Evolutionary conservation across 2,888 invertebrate genomes (phyloP).

Genomic region (Epirrita christyi): DNA sequence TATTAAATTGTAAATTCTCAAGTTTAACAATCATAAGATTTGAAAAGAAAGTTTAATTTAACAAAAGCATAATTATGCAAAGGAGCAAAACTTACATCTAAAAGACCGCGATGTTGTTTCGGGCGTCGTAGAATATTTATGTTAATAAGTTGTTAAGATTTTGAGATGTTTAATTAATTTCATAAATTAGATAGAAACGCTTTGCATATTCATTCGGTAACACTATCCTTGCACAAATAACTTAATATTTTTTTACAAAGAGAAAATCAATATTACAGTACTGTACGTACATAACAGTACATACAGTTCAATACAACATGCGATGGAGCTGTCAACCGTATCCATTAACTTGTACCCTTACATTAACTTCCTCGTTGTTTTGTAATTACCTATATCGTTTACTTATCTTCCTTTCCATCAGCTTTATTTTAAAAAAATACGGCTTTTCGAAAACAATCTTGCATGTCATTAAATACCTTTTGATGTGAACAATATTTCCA

Average conservation of each 20-base stretch:
- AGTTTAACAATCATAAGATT: not conserved
- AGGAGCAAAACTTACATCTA: slow-evolving; percentile 33
- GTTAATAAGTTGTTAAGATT: slow-evolving; percentile 25
- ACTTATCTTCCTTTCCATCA: not conserved
- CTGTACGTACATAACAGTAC: not conserved
- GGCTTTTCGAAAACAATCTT: not conserved
- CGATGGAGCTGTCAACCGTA: slow-evolving; percentile 9
- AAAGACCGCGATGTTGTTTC: slow-evolving; percentile 24
- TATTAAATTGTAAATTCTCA: not conserved
- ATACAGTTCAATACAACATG: slow-evolving; percentile 11
- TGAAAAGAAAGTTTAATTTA: slow-evolving; percentile 24
- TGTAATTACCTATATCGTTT: not conserved
- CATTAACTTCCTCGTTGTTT: slow-evolving; percentile 9
- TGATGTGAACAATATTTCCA: not conserved
- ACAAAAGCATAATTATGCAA: slow-evolving; percentile 34
- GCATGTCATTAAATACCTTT: too few species aligned
- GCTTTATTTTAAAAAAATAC: not conserved
- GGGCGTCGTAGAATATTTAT: slow-evolving; percentile 27
- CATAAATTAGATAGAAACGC: slow-evolving; percentile 10
- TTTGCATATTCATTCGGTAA: slow-evolving; percentile 7
- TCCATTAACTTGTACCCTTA: slow-evolving; percentile 6
- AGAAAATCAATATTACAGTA: too few species aligned
- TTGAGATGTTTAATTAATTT: slow-evolving; percentile 18
- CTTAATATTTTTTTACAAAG: not conserved
- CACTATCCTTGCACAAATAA: not conserved